Conservation (phyloP, 2,113 vertebrate genomes). For the cattle (Bos taurus) region DNA sequence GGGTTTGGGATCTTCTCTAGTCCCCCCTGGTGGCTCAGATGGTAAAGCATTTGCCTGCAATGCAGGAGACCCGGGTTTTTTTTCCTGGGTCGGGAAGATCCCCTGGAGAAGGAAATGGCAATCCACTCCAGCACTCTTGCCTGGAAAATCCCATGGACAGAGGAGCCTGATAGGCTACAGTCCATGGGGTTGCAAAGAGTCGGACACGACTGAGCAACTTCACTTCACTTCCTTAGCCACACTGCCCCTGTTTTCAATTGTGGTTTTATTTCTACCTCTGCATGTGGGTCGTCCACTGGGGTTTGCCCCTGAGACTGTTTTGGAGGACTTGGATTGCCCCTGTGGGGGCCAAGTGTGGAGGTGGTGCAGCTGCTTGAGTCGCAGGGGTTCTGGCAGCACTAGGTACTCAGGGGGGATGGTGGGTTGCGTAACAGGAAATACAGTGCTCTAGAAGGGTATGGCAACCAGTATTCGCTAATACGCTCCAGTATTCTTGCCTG, state of each 20-base stretch:
- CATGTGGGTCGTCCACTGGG: rapidly evolving
- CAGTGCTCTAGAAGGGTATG: not conserved
- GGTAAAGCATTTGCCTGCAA: too few relatives aligned
- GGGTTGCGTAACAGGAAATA: not conserved
- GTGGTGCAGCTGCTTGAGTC: not conserved
- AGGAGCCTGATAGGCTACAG: too few relatives aligned
- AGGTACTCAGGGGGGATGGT: not conserved
- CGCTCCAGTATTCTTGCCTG: not conserved
- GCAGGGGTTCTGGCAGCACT: not conserved
- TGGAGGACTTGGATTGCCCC: not conserved
- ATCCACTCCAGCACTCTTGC: too few relatives aligned
- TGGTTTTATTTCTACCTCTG: not conserved
- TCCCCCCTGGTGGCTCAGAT: too few relatives aligned
- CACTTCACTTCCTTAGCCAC: not conserved
- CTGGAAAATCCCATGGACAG: too few relatives aligned
- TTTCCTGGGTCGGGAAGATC: too few relatives aligned
- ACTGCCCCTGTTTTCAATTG: not conserved
- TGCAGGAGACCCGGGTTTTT: too few relatives aligned
- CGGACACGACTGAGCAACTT: too few relatives aligned
- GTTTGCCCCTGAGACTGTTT: not conserved
- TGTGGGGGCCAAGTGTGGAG: not conserved
- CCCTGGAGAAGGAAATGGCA: too few relatives aligned
- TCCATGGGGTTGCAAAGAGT: too few relatives aligned
- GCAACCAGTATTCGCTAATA: not conserved
- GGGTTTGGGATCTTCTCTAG: too few relatives aligned